Evolutionary conservation across 2,888 invertebrate species (phyloP).

Genomic region (Fissipunctia ypsillon): DNA sequence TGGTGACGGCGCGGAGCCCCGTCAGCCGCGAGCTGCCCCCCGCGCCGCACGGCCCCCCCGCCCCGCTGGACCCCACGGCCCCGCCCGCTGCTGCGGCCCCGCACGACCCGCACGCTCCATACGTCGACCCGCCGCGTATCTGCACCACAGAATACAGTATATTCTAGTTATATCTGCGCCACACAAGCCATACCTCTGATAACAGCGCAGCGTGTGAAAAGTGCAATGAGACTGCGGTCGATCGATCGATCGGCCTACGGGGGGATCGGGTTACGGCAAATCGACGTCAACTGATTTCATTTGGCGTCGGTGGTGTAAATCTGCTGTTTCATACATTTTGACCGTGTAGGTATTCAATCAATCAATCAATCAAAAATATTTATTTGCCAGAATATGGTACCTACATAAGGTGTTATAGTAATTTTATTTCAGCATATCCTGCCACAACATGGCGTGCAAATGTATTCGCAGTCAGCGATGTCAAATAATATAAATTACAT

Average conservation of each 20-base stretch:
- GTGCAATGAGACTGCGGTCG: background rate
- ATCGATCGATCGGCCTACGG: background rate
- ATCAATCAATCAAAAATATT: no score
- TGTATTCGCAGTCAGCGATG: no score
- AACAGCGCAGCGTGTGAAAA: background rate
- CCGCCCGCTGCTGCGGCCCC: conserved; percentile 7
- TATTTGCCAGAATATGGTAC: no score
- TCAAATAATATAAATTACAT: no score
- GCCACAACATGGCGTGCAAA: no score
- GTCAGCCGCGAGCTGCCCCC: conserved; percentile 28
- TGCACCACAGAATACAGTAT: background rate
- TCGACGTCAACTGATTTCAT: no score
- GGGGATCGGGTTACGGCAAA: no score
- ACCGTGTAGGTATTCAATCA: no score
- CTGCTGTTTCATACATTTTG: no score
- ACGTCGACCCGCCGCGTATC: conserved; percentile 23
- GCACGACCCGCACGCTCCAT: conserved; percentile 20
- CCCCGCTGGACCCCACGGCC: background rate
- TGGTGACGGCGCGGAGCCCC: conserved; percentile 60
- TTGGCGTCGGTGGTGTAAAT: no score
- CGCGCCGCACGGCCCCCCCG: conserved; percentile 9
- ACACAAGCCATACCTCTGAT: background rate
- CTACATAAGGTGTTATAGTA: no score
- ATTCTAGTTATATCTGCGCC: background rate
- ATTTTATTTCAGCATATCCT: no score